phyloP scores from a whole-genome alignment of 2,888 invertebrate genomes.

The Drosophila glabriapex region DNA sequence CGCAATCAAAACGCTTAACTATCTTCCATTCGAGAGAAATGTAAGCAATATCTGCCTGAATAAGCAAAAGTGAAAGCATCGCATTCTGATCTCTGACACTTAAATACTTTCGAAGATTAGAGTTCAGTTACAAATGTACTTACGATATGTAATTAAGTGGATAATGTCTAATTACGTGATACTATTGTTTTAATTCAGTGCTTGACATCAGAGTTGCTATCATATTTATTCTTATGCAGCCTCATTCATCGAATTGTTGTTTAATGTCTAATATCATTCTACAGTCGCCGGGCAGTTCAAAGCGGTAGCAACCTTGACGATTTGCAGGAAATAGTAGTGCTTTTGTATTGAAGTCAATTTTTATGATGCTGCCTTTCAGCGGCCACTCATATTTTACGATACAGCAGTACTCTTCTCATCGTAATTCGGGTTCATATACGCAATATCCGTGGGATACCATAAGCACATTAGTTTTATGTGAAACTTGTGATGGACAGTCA shows the following conservation, averaged over 20 bases:
- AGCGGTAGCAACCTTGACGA: slow-evolving; percentile 44
- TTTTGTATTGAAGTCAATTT: slow-evolving; percentile 53
- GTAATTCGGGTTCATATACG: slow-evolving; percentile 33
- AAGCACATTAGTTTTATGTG: slow-evolving; percentile 22
- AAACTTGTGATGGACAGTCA: slow-evolving; percentile 17
- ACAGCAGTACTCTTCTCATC: slow-evolving; percentile 37
- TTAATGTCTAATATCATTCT: slow-evolving; percentile 53
- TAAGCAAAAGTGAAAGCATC: background rate
- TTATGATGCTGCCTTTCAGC: slow-evolving; percentile 65
- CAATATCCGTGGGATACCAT: slow-evolving; percentile 9
- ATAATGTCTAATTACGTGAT: slow-evolving; percentile 10
- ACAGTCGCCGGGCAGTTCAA: slow-evolving; percentile 56
- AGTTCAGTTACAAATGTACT: background rate
- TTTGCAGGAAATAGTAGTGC: slow-evolving; percentile 31
- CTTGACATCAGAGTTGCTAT: slow-evolving; percentile 11
- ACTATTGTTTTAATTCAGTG: slow-evolving; percentile 2
- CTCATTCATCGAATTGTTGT: slow-evolving; percentile 21
- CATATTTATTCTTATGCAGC: slow-evolving; percentile 7
- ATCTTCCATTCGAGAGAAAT: background rate
- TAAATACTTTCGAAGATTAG: background rate
- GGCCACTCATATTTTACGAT: slow-evolving; percentile 49
- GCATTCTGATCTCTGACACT: background rate
- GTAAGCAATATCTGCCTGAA: background rate
- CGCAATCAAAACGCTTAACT: background rate
- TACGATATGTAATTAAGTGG: slow-evolving; percentile 9